phyloP scores from a whole-genome alignment of 2,888 invertebrate species.

The Tribolium freemani region DNA sequence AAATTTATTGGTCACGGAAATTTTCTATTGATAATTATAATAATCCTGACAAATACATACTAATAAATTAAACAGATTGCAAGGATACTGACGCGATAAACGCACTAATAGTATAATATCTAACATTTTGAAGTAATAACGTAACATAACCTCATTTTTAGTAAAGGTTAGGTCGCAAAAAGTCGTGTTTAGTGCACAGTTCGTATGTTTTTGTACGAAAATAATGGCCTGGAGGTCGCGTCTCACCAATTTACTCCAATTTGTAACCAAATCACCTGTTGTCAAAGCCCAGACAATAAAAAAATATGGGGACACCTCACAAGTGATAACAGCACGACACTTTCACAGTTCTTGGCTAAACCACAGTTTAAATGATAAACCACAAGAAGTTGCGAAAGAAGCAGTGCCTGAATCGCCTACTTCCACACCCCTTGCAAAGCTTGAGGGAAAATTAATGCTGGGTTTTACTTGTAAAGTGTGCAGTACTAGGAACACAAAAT shows the following conservation, averaged over 20 bases:
- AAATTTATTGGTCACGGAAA: neutral
- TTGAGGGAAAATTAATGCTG: conserved; percentile 76
- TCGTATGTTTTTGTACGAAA: neutral
- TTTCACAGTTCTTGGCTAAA: conserved; percentile 7
- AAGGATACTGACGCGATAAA: no score
- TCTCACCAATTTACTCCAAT: neutral
- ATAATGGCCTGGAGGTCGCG: conserved; percentile 11
- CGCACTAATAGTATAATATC: no score
- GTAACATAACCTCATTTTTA: no score
- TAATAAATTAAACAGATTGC: no score
- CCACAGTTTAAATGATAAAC: neutral
- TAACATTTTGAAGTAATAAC: no score
- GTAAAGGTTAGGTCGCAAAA: neutral
- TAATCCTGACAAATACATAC: no score
- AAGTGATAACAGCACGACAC: neutral
- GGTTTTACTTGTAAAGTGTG: conserved; percentile 94
- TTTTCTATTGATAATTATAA: no score
- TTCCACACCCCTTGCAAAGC: conserved; percentile 4
- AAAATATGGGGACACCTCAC: neutral
- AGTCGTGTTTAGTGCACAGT: no score
- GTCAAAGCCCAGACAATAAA: neutral
- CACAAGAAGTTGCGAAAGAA: neutral
- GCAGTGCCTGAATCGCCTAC: neutral
- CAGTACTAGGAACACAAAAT: conserved; percentile 79
- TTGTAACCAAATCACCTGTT: neutral